Conservation (phyloP, 1,140 invertebrate genomes). For the Steinernema feltiae region DNA sequence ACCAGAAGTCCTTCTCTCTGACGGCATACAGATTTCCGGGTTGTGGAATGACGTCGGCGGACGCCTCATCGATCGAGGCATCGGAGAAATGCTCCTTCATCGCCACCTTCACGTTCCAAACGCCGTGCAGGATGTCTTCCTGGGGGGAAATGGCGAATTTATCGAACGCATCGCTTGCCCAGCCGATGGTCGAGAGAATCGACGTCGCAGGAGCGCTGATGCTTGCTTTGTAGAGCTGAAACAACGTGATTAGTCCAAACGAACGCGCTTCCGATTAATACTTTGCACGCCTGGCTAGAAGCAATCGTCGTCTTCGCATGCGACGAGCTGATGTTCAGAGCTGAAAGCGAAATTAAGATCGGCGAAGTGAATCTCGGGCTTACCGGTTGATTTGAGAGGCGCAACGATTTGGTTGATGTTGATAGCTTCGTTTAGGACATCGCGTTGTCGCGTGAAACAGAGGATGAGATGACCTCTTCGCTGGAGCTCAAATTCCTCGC, state of each 20-base stretch:
- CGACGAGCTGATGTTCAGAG: not conserved
- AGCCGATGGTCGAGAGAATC: not conserved
- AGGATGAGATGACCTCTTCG: not conserved
- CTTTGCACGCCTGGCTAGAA: not conserved
- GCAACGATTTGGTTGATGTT: not conserved
- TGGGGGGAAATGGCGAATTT: not conserved
- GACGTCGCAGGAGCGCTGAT: not conserved
- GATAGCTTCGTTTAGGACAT: not conserved
- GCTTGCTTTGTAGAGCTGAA: not conserved
- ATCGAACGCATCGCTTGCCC: not conserved
- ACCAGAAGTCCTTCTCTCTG: conserved; percentile 5
- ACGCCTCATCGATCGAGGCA: not conserved
- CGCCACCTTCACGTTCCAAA: not conserved
- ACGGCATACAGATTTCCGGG: not conserved
- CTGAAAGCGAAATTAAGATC: not conserved
- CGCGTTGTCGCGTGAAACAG: not conserved
- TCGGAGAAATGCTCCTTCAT: conserved; percentile 5
- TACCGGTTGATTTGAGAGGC: not conserved
- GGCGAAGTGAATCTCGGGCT: not conserved
- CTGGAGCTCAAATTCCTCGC: not conserved
- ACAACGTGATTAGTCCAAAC: not conserved
- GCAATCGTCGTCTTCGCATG: not conserved
- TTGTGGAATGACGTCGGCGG: not conserved
- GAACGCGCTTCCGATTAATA: not conserved
- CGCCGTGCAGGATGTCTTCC: not conserved